phyloP scores from a whole-genome alignment of 2,797 vertebrate genomes.

The Limosa lapponica region DNA sequence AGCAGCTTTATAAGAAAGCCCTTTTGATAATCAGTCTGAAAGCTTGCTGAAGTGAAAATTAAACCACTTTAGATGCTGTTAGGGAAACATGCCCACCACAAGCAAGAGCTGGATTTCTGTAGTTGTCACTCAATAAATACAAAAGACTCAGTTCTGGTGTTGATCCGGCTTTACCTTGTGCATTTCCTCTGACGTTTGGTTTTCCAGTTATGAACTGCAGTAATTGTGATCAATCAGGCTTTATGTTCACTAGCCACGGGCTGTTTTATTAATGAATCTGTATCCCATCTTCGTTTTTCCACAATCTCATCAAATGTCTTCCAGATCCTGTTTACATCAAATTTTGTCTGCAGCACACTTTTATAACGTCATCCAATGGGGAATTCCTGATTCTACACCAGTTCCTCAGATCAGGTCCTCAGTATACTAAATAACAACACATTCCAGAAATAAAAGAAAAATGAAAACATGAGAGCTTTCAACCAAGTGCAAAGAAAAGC shows the following conservation, averaged over 20 bases:
- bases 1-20: constrained; percentile 8
- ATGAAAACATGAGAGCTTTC: constrained; percentile 14
- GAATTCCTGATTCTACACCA: neutral
- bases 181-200: neutral
- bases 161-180: neutral
- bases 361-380: neutral
- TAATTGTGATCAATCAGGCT: constrained; percentile 57
- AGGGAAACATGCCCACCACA: neutral
- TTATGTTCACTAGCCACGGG: neutral
- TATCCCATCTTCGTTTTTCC: constrained; percentile 30
- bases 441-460: constrained; percentile 34
- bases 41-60: constrained; percentile 48
- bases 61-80: constrained; percentile 24
- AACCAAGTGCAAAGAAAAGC: neutral
- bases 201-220: constrained; percentile 27
- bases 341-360: constrained; percentile 5
- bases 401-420: neutral
- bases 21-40: constrained; percentile 25
- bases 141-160: neutral
- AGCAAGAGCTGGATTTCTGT: neutral
- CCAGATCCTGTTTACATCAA: constrained; percentile 46
- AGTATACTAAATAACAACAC: neutral
- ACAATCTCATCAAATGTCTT: constrained; percentile 39
- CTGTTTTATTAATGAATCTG: constrained; percentile 53
- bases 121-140: constrained; percentile 25